Conservation (phyloP, 2,797 vertebrate genomes). For the Allobates femoralis region DNA sequence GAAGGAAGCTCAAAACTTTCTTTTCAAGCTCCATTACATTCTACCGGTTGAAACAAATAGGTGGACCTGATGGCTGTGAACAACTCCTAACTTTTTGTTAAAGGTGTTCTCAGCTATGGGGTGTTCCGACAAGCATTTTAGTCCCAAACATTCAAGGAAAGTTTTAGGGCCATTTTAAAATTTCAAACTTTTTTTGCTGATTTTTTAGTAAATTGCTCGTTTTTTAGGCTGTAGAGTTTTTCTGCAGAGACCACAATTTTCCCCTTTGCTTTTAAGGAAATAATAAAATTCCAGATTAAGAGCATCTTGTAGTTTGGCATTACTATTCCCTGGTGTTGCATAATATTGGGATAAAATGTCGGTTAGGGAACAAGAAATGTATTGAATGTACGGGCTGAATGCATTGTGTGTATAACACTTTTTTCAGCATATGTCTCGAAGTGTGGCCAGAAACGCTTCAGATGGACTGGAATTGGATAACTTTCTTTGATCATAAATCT, state of each 20-base stretch:
- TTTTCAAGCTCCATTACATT: too few species aligned
- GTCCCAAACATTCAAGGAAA: too few species aligned
- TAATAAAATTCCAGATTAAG: neutral
- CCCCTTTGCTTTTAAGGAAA: neutral
- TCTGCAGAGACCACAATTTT: neutral
- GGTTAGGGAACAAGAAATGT: neutral
- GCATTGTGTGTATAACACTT: neutral
- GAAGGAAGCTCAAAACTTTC: too few species aligned
- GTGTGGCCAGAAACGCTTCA: neutral
- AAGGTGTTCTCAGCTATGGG: too few species aligned
- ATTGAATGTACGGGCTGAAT: neutral
- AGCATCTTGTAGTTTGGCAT: neutral
- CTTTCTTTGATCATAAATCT: constrained; percentile 31
- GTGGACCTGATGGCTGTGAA: too few species aligned
- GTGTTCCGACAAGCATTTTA: too few species aligned
- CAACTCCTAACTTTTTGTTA: too few species aligned
- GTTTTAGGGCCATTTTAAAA: too few species aligned
- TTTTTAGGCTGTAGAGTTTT: neutral
- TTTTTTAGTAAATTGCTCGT: too few species aligned
- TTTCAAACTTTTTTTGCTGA: too few species aligned
- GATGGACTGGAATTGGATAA: constrained; percentile 23
- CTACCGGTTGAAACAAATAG: too few species aligned
- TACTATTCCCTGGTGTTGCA: neutral
- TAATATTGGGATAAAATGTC: neutral
- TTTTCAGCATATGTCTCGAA: neutral